Evolutionary conservation across 1,140 invertebrate species (phyloP).

Genomic region (Drosophila biarmipes): DNA sequence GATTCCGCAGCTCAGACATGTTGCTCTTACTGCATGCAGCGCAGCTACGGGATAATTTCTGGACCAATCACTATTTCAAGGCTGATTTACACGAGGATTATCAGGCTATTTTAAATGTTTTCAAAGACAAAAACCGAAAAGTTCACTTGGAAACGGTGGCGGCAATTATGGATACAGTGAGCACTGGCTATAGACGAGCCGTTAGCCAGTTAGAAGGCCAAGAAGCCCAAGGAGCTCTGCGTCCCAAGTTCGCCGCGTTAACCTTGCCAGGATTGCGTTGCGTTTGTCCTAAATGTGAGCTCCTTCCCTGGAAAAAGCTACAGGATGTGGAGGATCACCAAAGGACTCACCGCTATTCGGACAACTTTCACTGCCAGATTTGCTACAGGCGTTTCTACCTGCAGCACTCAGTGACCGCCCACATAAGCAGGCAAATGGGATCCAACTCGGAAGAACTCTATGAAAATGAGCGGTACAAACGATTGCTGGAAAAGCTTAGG

Average conservation of each 20-base stretch:
- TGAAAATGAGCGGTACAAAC: constrained; percentile 29
- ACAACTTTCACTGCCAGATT: constrained; percentile 47
- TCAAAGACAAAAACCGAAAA: not conserved
- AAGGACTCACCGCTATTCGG: constrained; percentile 13
- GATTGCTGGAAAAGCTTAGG: constrained; percentile 5
- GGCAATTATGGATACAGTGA: constrained; percentile 42
- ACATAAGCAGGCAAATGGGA: constrained; percentile 12
- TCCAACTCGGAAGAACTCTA: not conserved
- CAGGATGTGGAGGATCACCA: constrained; percentile 38
- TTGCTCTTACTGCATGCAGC: constrained; percentile 25
- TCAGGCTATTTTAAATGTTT: not conserved
- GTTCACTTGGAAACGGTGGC: not conserved
- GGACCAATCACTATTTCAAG: constrained; percentile 47
- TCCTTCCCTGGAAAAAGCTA: constrained; percentile 29
- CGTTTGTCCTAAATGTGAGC: constrained; percentile 14
- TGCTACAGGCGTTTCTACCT: constrained; percentile 48
- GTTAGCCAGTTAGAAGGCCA: not conserved
- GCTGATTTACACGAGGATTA: constrained; percentile 27
- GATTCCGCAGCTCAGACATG: constrained; percentile 40
- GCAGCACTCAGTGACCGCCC: constrained; percentile 36
- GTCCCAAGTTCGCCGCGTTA: constrained; percentile 3
- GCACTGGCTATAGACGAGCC: constrained; percentile 39
- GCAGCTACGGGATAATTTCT: constrained; percentile 37
- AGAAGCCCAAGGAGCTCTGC: constrained; percentile 14
- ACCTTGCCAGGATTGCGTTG: constrained; percentile 28